Evolutionary conservation across 2,888 invertebrate species (phyloP), one percentile per base, ranked within the genome.

Genomic region (Drosophila kokeensis): DNA sequence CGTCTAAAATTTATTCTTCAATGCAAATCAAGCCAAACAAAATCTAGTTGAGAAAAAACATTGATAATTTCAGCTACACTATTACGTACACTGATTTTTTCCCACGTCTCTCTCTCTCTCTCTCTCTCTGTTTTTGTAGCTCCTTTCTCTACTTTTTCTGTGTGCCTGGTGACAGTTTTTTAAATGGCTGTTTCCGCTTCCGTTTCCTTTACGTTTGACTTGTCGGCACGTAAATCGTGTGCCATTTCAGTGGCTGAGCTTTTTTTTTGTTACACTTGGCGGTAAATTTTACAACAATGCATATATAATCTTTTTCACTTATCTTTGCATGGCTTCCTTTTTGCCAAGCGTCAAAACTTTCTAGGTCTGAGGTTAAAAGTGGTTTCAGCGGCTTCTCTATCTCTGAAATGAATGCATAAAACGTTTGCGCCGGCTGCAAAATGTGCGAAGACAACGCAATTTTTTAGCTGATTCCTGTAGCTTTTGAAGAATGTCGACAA

Each of bases 271-370:
- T 58, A 49, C 66, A 65, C 69, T 89, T 73, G 84, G 84, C 84
- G 83, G 87, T 88, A 89, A 86, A 86, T 84, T 84, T 86, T 74
- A 83, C 79, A 83, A 85, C 89, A 89, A 85, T 85, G 85, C 85
- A 89, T 89, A 87, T 89, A 85, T 89, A 85, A 85, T 85, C 85
- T 85, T 87, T 89, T 85, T 89, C 89, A 85, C 85, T 89, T 85
- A 85, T 85, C 89, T 85, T 76, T 79, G 84, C 84, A 86, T 79
- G 86, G 89, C 86, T 89, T 81, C 79, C 69, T 72, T 60, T 67
- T 63, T 78, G 58, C 70, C 55, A n/a, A 53, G 55, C 61, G 66
- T 64, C 53, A 55, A 72, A 83, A 77, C 69, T 87, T 84, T 86
- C 83, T 71, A 75, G 73, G 73, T 84, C 77, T 81, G 82, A 84